Percentiles rank a stretch among this genome's conserved stretches.
Conservation (phyloP, 2,888 invertebrate species). For the Nymphalis polychloros region DNA sequence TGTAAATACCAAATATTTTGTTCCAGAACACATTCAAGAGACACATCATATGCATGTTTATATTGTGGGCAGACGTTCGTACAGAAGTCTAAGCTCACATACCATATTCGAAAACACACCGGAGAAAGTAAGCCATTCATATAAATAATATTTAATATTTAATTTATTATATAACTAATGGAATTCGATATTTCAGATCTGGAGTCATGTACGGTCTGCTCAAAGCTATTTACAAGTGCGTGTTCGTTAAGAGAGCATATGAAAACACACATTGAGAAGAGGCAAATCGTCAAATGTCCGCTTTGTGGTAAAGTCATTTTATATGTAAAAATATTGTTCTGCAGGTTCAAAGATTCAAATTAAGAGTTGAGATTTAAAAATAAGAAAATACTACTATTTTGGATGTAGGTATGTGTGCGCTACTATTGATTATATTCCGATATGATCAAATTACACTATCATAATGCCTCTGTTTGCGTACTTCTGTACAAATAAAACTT, state of each 20-base stretch:
- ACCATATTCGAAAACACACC: conserved; percentile 80
- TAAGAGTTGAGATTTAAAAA: background rate
- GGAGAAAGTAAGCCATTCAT: conserved; percentile 73
- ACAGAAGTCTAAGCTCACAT: conserved; percentile 80
- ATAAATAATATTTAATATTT: background rate
- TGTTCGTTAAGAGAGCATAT: conserved; percentile 80
- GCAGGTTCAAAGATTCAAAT: background rate
- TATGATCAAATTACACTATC: too few species aligned
- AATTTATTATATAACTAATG: too few species aligned
- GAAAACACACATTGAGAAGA: conserved; percentile 66
- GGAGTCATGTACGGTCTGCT: conserved; percentile 73
- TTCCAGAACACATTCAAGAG: conserved; percentile 74
- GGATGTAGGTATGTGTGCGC: too few species aligned
- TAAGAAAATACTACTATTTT: background rate
- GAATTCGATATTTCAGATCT: conserved; percentile 54
- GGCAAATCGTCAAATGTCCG: conserved; percentile 67
- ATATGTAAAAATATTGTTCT: background rate
- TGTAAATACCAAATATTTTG: background rate
- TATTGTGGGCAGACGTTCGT: conserved; percentile 81
- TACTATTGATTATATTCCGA: too few species aligned
- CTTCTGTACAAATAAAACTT: too few species aligned
- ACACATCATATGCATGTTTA: conserved; percentile 71
- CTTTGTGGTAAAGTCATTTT: conserved; percentile 67
- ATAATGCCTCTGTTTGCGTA: too few species aligned
- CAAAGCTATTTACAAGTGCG: conserved; percentile 78